phyloP scores from a whole-genome alignment of 2,797 vertebrate species.

The Scolopax rusticola region DNA sequence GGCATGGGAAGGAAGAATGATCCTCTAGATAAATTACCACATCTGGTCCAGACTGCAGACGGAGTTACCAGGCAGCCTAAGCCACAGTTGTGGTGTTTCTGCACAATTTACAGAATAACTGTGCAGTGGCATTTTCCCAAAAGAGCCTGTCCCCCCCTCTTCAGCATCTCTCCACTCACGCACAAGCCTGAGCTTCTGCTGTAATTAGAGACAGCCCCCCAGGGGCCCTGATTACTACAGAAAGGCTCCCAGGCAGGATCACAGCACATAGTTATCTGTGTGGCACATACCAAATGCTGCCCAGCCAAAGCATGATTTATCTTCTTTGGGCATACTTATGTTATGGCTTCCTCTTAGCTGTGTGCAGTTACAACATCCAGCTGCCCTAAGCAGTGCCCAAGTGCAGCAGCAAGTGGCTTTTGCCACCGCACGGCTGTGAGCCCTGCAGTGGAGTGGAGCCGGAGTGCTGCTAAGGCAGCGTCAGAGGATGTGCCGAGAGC shows the following conservation, averaged over 20 bases:
- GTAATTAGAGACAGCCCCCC: neutral
- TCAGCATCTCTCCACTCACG: neutral
- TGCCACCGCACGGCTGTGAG: neutral
- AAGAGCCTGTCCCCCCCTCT: neutral
- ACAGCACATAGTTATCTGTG: neutral
- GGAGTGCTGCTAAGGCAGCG: neutral
- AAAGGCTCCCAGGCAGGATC: neutral
- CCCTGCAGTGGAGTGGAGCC: neutral
- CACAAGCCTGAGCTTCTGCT: neutral
- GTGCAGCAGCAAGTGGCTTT: neutral
- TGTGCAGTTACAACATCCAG: fast-evolving
- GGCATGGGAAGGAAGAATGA: neutral
- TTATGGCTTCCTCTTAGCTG: neutral
- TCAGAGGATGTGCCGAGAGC: neutral
- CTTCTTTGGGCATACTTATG: neutral
- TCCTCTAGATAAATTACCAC: neutral
- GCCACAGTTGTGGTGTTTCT: neutral
- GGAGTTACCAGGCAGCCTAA: neutral
- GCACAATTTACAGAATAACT: neutral
- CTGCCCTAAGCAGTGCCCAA: neutral
- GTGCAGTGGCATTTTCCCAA: neutral
- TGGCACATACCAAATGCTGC: neutral
- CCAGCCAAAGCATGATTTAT: fast-evolving
- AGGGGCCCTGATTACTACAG: neutral
- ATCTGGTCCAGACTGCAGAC: neutral